Percentiles rank a stretch among this genome's conserved stretches.
phyloP scores from a whole-genome alignment of 2,797 vertebrate species.

The Sarcophilus harrisii region DNA sequence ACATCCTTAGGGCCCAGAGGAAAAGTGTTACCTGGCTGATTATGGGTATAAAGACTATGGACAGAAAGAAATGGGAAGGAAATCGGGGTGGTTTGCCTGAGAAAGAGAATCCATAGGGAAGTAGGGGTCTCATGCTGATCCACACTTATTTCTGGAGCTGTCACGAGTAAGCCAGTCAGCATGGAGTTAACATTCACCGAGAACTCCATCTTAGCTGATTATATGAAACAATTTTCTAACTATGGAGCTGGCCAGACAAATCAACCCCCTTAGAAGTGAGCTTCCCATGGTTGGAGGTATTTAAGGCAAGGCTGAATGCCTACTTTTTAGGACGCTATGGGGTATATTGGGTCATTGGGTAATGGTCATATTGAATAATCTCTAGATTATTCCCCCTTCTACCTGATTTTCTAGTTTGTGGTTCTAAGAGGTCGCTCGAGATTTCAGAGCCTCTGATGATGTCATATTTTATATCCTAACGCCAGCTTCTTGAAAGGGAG shows the following conservation, averaged over 20 bases:
- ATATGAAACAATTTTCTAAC: background rate
- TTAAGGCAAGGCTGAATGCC: background rate
- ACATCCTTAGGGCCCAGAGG: background rate
- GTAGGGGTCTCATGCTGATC: background rate
- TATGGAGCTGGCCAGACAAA: background rate
- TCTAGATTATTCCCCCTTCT: background rate
- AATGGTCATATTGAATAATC: background rate
- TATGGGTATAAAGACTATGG: background rate
- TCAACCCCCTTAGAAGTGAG: background rate
- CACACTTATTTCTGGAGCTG: background rate
- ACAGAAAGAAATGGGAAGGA: background rate
- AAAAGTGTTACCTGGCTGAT: background rate
- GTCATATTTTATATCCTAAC: background rate
- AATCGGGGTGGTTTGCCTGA: background rate
- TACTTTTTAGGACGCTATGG: background rate
- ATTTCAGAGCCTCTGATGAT: background rate
- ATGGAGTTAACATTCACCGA: background rate
- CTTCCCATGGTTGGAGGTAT: background rate
- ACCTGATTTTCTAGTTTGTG: background rate
- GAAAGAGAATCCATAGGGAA: background rate
- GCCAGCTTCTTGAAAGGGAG: slow-evolving; percentile 18
- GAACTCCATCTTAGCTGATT: background rate
- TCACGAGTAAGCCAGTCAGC: background rate
- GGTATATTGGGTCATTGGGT: background rate
- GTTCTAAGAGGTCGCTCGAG: background rate